A percentile compares a stretch with the other conserved stretches of the same genome.
Conservation (phyloP, 2,113 vertebrate genomes). For the Murina feae region DNA sequence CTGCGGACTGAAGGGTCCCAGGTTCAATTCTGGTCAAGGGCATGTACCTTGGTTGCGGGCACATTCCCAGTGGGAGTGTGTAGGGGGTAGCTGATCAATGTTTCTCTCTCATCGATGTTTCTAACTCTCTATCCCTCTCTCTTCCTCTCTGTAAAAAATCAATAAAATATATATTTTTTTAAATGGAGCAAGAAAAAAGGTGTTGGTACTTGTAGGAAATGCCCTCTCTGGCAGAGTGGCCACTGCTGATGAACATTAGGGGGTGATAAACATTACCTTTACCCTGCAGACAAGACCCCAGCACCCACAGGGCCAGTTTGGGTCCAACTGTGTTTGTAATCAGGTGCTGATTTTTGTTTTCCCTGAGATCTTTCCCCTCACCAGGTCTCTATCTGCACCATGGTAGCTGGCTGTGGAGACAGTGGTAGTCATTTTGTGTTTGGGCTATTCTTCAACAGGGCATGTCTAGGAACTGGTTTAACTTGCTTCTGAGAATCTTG, state of each 20-base stretch:
- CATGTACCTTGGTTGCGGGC: too few relatives aligned
- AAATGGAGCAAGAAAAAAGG: background rate
- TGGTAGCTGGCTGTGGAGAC: background rate
- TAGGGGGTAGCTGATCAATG: too few relatives aligned
- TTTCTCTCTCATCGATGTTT: too few relatives aligned
- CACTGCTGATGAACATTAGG: background rate
- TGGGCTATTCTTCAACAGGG: background rate
- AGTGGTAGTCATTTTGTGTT: background rate
- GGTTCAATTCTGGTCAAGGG: too few relatives aligned
- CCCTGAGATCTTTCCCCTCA: background rate
- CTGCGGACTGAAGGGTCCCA: too few relatives aligned
- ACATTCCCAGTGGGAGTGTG: too few relatives aligned
- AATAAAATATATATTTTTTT: too few relatives aligned
- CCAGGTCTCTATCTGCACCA: background rate
- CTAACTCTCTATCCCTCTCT: too few relatives aligned
- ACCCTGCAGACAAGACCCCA: background rate
- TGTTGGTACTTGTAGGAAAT: background rate
- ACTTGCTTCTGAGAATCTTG: conserved; percentile 47
- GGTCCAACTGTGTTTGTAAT: background rate
- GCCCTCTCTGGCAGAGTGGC: background rate
- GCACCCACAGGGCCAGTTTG: background rate
- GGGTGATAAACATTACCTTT: background rate
- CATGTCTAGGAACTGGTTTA: conserved; percentile 50
- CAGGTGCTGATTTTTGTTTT: background rate
- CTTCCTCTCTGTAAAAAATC: too few relatives aligned